Conservation (phyloP, 2,113 vertebrate species). For the Oreochromis niloticus region DNA sequence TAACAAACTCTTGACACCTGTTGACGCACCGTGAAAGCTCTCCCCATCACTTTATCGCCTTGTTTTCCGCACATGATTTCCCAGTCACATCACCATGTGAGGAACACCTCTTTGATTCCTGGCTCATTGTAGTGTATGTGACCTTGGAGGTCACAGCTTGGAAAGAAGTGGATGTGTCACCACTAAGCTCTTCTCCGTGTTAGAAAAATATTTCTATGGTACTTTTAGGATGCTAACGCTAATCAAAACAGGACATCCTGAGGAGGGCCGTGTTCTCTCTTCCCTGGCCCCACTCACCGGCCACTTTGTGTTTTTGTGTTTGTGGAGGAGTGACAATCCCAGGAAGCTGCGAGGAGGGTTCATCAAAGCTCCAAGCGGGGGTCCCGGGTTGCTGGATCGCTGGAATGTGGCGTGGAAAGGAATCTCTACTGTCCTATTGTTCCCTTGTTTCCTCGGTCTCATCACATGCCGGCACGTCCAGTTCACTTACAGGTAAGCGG, state of each 20-base stretch:
- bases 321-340: slow-evolving; percentile 94
- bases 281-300: slow-evolving; percentile 56
- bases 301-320: slow-evolving; percentile 76
- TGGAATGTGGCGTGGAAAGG: slow-evolving; percentile 92
- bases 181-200: slow-evolving; percentile 70
- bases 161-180: slow-evolving; percentile 67
- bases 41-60: slow-evolving; percentile 34
- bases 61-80: slow-evolving; percentile 60
- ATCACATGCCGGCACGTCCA: slow-evolving; percentile 67
- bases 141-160: slow-evolving; percentile 54
- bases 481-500: slow-evolving; percentile 69
- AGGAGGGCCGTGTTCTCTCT: slow-evolving; percentile 74
- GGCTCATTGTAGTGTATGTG: slow-evolving; percentile 55
- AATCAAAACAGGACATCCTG: slow-evolving; percentile 99
- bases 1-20: slow-evolving; percentile 44
- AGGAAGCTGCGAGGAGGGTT: slow-evolving; percentile 94
- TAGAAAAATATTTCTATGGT: slow-evolving; percentile 97
- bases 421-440: slow-evolving; percentile 99
- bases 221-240: slow-evolving; percentile 92
- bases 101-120: slow-evolving; percentile 66
- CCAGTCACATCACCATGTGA: slow-evolving; percentile 38
- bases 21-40: slow-evolving; percentile 21
- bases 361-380: slow-evolving; percentile 91
- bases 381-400: slow-evolving; percentile 78
- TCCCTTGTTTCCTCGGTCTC: slow-evolving; percentile 87